Conservation (phyloP, 1,140 invertebrate genomes). For the Mylabris phalerata region DNA sequence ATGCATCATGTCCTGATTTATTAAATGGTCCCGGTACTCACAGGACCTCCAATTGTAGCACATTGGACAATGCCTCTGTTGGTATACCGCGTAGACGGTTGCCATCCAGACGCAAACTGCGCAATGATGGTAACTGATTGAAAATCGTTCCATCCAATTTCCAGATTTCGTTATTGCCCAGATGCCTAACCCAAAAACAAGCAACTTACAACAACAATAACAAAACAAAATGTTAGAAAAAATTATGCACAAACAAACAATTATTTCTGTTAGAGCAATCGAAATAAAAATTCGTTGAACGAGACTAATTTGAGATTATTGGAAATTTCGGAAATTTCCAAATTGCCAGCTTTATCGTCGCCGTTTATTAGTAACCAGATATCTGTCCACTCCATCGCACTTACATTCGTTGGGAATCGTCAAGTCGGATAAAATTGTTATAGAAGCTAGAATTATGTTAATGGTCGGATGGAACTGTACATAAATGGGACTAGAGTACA, state of each 20-base stretch:
- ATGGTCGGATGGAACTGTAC: too few species aligned
- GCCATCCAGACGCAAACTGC: slow-evolving; percentile 57
- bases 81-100: slow-evolving; percentile 58
- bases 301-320: not conserved
- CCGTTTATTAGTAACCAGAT: too few species aligned
- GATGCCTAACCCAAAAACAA: slow-evolving; percentile 47
- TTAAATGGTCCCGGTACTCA: slow-evolving; percentile 47
- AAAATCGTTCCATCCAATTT: slow-evolving; percentile 51
- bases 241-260: not conserved
- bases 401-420: too few species aligned
- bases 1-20: too few species aligned
- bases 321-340: not conserved
- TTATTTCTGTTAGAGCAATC: not conserved
- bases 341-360: too few species aligned
- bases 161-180: slow-evolving; percentile 60
- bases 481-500: too few species aligned
- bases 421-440: too few species aligned
- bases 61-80: slow-evolving; percentile 51
- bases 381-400: too few species aligned
- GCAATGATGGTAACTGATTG: slow-evolving; percentile 46
- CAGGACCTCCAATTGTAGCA: slow-evolving; percentile 56
- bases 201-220: not conserved
- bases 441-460: too few species aligned
- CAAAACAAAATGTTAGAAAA: not conserved
- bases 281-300: too few species aligned